A percentile compares a stretch with the other conserved stretches of the same genome.
Conservation (phyloP, 2,888 invertebrate species). For the Synanthedon formicaeformis region DNA sequence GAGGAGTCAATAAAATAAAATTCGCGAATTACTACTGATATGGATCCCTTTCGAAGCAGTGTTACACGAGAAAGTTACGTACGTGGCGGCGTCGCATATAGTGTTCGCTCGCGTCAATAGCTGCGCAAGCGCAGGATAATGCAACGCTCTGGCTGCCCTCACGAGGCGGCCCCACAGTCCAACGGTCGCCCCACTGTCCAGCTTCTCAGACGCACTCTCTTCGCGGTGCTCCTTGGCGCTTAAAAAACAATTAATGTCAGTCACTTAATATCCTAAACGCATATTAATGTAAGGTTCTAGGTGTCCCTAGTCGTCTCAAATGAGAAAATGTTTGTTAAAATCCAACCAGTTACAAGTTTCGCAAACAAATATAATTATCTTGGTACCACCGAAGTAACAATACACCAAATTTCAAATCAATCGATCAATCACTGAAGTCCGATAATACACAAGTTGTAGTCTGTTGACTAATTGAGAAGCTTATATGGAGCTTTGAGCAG, state of each 20-base stretch:
- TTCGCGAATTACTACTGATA: too few species aligned
- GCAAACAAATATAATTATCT: too few species aligned
- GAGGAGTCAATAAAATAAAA: too few species aligned
- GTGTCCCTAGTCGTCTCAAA: background rate
- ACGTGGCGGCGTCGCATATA: conserved; percentile 80
- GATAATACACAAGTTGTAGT: too few species aligned
- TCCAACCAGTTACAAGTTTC: background rate
- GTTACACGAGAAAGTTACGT: conserved; percentile 28
- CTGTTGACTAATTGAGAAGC: too few species aligned
- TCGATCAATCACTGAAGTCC: too few species aligned
- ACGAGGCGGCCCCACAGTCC: conserved; percentile 65
- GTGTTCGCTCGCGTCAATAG: conserved; percentile 73
- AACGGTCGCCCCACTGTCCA: conserved; percentile 58
- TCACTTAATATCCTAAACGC: background rate
- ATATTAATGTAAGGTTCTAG: too few species aligned
- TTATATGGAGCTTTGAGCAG: too few species aligned
- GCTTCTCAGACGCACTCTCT: conserved; percentile 16
- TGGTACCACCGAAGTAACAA: too few species aligned
- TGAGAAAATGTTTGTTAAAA: too few species aligned
- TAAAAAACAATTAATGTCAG: background rate
- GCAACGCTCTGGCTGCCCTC: conserved; percentile 76
- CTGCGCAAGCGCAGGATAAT: conserved; percentile 76
- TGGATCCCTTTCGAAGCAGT: too few species aligned
- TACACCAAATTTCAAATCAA: too few species aligned
- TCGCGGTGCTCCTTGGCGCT: background rate